These are phyloP conservation scores for Enchytraeus crypticus DNA, from an alignment of 2,888 invertebrate genomes.

Conservation along the genomic window DNA sequence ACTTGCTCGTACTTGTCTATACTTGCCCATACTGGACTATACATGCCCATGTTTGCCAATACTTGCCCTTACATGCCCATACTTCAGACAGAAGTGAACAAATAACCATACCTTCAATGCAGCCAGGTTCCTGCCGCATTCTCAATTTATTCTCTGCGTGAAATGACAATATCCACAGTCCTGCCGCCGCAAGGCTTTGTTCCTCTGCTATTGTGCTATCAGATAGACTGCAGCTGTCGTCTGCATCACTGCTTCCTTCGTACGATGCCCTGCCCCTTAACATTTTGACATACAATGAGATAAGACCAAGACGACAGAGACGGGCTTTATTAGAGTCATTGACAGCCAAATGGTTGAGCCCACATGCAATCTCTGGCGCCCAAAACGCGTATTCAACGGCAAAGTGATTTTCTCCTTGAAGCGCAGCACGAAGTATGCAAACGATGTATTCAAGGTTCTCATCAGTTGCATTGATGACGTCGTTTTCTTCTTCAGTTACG, in stretches of 20 bases:
- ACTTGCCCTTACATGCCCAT: no score
- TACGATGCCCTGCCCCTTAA: no score
- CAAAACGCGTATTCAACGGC: constrained; percentile 39
- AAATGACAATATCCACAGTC: constrained; percentile 42
- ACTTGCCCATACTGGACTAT: no score
- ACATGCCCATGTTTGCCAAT: no score
- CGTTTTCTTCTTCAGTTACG: constrained; percentile 38
- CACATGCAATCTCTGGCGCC: constrained; percentile 36
- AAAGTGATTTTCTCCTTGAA: constrained; percentile 35
- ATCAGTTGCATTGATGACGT: constrained; percentile 34
- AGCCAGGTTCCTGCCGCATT: constrained; percentile 32
- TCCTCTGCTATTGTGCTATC: constrained; percentile 28
- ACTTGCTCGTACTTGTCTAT: no score
- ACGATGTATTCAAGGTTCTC: constrained; percentile 37
- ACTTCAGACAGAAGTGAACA: not conserved
- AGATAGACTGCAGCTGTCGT: no score
- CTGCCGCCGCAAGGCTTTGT: constrained; percentile 32
- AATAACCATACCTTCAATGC: constrained; percentile 35
- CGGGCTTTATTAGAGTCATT: constrained; percentile 27
- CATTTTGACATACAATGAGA: constrained; percentile 24
- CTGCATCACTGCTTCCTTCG: no score
- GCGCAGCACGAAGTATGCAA: constrained; percentile 34
- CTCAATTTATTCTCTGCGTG: constrained; percentile 33
- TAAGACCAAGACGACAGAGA: constrained; percentile 20
- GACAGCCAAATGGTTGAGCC: constrained; percentile 29